phyloP scores from a whole-genome alignment of 2,888 invertebrate species.

The Panorpa germanica region DNA sequence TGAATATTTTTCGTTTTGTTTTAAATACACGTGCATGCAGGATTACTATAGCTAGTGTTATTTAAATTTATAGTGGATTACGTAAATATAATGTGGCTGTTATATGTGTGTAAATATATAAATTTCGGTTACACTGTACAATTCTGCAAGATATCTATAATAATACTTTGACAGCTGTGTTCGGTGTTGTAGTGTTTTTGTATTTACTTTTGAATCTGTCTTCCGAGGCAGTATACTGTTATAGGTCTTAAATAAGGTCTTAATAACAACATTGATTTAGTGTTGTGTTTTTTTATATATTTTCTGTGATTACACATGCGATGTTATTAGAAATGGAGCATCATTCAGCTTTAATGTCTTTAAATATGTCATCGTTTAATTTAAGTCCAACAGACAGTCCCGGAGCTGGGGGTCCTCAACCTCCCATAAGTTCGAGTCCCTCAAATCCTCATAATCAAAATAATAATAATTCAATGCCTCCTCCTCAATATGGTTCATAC shows the following conservation, averaged over 20 bases:
- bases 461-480: constrained; percentile 12
- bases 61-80: too few relatives aligned
- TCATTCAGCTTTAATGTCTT: constrained; percentile 64
- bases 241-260: constrained; percentile 5
- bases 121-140: too few relatives aligned
- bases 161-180: too few relatives aligned
- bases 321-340: constrained; percentile 80
- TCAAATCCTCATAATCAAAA: constrained; percentile 12
- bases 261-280: constrained; percentile 8
- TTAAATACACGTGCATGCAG: too few relatives aligned
- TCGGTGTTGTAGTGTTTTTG: constrained; percentile 8
- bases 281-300: constrained; percentile 7
- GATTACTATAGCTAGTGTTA: too few relatives aligned
- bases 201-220: constrained; percentile 9
- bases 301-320: constrained; percentile 21
- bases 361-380: constrained; percentile 75
- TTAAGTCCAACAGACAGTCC: constrained; percentile 55
- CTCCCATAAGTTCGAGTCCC: constrained; percentile 4
- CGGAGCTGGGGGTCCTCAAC: constrained; percentile 21
- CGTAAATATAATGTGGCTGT: too few relatives aligned
- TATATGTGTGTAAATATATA: too few relatives aligned
- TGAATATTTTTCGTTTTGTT: too few relatives aligned
- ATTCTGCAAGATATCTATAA: too few relatives aligned
- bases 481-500: constrained; percentile 34
- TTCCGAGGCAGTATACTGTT: constrained; percentile 8